A percentile compares a stretch with the other conserved stretches of the same genome.
phyloP scores from a whole-genome alignment of 92 coral and sea anemone species.

The Umimayanthus kanabou region DNA sequence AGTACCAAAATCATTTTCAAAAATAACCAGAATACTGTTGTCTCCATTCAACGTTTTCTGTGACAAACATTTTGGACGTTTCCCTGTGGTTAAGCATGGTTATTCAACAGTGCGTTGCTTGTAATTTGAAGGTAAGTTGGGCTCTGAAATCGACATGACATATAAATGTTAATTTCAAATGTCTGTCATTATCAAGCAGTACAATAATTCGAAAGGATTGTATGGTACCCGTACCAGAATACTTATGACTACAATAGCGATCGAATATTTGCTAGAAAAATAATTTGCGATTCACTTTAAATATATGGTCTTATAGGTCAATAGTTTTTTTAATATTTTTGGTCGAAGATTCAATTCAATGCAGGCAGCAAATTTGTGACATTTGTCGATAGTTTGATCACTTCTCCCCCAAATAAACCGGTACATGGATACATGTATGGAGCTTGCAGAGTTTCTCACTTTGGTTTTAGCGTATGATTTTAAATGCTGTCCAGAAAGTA shows the following conservation, averaged over 20 bases:
- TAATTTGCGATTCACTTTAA: not conserved
- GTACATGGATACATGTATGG: too few relatives aligned
- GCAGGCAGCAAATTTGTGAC: too few relatives aligned
- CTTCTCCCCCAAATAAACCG: too few relatives aligned
- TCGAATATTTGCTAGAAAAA: not conserved
- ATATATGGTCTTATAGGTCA: too few relatives aligned
- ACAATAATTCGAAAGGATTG: not conserved
- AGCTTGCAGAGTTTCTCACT: too few relatives aligned
- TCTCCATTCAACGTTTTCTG: not conserved
- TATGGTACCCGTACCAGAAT: not conserved
- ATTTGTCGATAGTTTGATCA: too few relatives aligned
- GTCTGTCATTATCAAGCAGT: not conserved
- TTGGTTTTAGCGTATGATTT: too few relatives aligned
- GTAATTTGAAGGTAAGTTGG: constrained; percentile 53
- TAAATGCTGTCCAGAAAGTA: too few relatives aligned
- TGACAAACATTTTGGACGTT: not conserved
- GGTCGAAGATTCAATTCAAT: too few relatives aligned
- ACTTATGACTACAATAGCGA: not conserved
- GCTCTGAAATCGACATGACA: constrained; percentile 8
- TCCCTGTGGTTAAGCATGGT: constrained; percentile 33
- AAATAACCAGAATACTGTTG: not conserved
- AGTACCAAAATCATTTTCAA: not conserved
- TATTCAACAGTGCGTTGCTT: constrained; percentile 60
- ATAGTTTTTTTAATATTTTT: too few relatives aligned
- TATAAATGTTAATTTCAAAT: not conserved